phyloP scores from a whole-genome alignment of 2,113 vertebrate genomes.

The Saguinus imperator region DNA sequence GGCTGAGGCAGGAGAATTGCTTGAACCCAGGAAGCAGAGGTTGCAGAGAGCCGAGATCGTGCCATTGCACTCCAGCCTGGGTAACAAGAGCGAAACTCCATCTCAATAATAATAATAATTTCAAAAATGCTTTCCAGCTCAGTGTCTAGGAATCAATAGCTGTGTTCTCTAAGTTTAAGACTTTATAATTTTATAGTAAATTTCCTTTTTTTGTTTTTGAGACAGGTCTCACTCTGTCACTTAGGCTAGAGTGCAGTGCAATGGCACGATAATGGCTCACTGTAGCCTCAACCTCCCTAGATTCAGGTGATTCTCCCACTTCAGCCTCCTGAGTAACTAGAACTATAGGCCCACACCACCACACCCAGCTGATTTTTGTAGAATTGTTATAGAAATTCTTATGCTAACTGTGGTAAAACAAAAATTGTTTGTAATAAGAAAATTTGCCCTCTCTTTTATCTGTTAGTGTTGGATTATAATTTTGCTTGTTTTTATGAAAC shows the following conservation, averaged over 20 bases:
- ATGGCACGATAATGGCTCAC: no score
- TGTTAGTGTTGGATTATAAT: slow-evolving; percentile 9
- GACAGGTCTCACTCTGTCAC: no score
- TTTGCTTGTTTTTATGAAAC: slow-evolving; percentile 1
- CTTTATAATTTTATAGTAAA: background rate
- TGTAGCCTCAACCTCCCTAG: no score
- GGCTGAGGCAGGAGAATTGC: no score
- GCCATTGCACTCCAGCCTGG: no score
- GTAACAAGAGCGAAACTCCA: no score
- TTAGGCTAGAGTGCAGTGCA: no score
- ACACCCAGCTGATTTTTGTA: background rate
- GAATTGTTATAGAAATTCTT: background rate
- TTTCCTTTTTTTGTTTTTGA: background rate
- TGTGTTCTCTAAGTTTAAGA: slow-evolving; percentile 22
- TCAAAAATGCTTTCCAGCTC: background rate
- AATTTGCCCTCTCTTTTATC: background rate
- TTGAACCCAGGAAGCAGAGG: no score
- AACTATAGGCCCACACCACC: no score
- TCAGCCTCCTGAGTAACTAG: no score
- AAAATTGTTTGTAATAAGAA: slow-evolving; percentile 11
- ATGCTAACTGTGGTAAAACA: background rate
- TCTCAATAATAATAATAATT: background rate
- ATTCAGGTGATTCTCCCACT: no score
- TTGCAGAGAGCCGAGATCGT: no score
- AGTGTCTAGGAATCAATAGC: background rate